Evolutionary conservation across 2,113 vertebrate genomes (phyloP).

Genomic region (Brachypteracias leptosomus): DNA sequence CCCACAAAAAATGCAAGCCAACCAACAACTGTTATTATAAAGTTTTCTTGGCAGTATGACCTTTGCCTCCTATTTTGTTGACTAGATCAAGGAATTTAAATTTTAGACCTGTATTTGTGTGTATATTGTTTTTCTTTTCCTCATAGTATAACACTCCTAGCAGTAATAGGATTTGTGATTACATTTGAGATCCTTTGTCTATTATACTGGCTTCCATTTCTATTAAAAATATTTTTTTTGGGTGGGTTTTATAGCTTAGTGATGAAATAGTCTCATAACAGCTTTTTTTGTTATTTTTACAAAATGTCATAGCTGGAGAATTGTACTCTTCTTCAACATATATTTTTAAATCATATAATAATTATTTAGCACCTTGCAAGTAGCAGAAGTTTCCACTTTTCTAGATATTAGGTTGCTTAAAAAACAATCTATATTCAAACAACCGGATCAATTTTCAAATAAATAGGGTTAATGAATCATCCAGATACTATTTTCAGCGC

Average conservation of each 20-base stretch:
- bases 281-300: not conserved
- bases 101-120: not conserved
- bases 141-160: not conserved
- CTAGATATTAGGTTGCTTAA: not conserved
- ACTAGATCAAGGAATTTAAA: not conserved
- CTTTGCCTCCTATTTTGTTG: not conserved
- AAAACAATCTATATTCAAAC: not conserved
- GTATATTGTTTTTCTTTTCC: not conserved
- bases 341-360: not conserved
- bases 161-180: not conserved
- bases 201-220: not conserved
- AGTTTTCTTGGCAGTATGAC: not conserved
- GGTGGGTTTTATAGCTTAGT: not conserved
- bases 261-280: not conserved
- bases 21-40: not conserved
- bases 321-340: not conserved
- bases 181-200: not conserved
- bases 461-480: not conserved
- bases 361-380: not conserved
- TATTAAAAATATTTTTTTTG: constrained; percentile 21
- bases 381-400: not conserved
- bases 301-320: not conserved
- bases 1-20: not conserved
- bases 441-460: not conserved
- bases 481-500: not conserved